phyloP scores from a whole-genome alignment of 2,113 vertebrate species.

The Psittacus erithacus region DNA sequence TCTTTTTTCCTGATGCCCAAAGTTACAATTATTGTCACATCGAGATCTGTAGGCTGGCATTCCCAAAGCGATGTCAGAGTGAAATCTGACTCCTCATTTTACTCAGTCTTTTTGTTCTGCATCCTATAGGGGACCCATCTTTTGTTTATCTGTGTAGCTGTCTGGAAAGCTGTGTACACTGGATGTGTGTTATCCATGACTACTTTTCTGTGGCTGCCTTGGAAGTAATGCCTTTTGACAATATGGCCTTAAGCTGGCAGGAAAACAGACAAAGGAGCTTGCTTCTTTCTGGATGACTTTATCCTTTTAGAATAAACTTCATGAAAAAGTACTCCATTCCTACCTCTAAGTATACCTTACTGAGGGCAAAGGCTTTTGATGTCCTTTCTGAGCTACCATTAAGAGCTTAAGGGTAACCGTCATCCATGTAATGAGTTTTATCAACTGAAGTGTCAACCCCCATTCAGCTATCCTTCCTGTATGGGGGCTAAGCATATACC shows the following conservation, averaged over 20 bases:
- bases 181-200: background rate
- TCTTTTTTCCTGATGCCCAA: background rate
- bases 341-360: background rate
- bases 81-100: background rate
- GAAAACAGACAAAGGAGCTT: background rate
- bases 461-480: background rate
- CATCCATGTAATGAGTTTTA: background rate
- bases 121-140: background rate
- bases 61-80: background rate
- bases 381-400: background rate
- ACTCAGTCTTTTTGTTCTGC: background rate
- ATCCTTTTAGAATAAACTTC: constrained; percentile 4
- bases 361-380: background rate
- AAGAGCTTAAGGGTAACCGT: background rate
- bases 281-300: background rate
- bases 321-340: background rate
- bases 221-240: background rate
- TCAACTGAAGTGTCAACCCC: background rate
- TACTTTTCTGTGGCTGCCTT: background rate
- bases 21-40: background rate
- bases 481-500: background rate
- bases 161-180: background rate
- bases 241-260: background rate
- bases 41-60: background rate
- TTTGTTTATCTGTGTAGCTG: background rate